phyloP scores from a whole-genome alignment of 2,113 vertebrate genomes.

The Ovis aries region ARS-UI_Ramb_v3.0 NC_056076.1:33873501-33874000 shows the following conservation, averaged over 20 bases:
- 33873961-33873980: too few relatives aligned
- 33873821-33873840: not conserved
- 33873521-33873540: not conserved
- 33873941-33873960: not conserved
- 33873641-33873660: not conserved
- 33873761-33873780: not conserved
- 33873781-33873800: not conserved
- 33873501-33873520: not conserved
- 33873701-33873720: not conserved
- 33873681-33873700: not conserved
- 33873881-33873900: not conserved
- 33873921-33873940: not conserved
- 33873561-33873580: not conserved
- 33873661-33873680: not conserved
- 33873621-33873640: constrained; percentile 18
- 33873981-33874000: too few relatives aligned
- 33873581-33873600: constrained; percentile 13
- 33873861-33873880: not conserved
- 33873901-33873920: not conserved
- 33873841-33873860: not conserved
- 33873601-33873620: constrained; percentile 12
- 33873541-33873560: not conserved
- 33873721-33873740: not conserved
- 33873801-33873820: not conserved
- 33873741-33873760: not conserved